Evolutionary conservation across 2,888 invertebrate genomes (phyloP).

Genomic region (Platycnemis pennipes): DNA sequence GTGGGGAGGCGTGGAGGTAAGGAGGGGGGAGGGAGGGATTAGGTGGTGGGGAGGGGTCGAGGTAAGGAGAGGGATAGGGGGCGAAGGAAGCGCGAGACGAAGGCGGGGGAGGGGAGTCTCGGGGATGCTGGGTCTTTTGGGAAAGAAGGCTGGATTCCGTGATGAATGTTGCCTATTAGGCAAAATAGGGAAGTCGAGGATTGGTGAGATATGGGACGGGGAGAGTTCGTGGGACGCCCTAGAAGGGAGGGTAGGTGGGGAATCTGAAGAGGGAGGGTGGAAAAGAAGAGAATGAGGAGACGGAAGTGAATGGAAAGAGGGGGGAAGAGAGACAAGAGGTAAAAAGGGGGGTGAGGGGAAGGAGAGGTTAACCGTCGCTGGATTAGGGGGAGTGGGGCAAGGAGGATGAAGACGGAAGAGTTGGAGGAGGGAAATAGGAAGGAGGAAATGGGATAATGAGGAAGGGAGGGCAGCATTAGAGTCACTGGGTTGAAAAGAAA

Average conservation of each 20-base stretch:
- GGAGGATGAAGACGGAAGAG: not conserved
- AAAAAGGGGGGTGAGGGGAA: not conserved
- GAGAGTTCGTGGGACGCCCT: not conserved
- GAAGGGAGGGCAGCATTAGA: not conserved
- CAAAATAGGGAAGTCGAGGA: conserved; percentile 63
- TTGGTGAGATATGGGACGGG: conserved; percentile 60
- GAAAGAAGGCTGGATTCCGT: conserved; percentile 63
- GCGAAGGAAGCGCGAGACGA: not conserved
- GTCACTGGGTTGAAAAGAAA: no score
- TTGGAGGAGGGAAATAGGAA: not conserved
- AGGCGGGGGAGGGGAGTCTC: not conserved
- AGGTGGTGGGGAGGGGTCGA: not conserved
- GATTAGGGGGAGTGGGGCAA: not conserved
- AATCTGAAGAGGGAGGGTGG: no score
- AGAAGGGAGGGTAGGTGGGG: not conserved
- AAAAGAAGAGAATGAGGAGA: not conserved
- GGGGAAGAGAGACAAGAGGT: not conserved
- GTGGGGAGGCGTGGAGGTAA: not conserved
- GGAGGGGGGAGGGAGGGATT: not conserved
- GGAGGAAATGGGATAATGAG: not conserved
- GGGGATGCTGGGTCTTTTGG: conserved; percentile 48
- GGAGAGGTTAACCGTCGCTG: conserved; percentile 2
- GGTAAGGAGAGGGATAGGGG: not conserved
- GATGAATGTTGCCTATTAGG: conserved; percentile 68
- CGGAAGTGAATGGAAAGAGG: not conserved